Base-by-base conservation (phyloP, 2,797 vertebrate genomes). In the Typhlichthys eigenmanni region DNA sequence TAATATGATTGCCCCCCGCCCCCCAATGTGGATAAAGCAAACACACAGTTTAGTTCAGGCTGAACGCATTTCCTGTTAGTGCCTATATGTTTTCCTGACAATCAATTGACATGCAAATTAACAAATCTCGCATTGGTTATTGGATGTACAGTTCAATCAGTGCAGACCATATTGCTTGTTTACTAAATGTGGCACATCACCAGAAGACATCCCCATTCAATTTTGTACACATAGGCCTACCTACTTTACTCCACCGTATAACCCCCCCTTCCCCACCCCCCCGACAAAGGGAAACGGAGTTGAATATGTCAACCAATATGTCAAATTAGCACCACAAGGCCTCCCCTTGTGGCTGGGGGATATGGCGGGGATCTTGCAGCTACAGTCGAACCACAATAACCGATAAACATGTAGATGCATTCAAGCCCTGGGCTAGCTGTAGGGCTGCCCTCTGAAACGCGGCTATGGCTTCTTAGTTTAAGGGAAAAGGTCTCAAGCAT, bases 31-130 rank as follows among this genome's bases (percentile, higher is more conserved):
- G 93, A 93, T 94, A 95, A 93, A 95, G 93, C 95, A 94, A 94
- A 96, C 97, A 96, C 93, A 95, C 85, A 91, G 91, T 95, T 91
- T 96, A 94, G 92, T 95, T 95, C 92, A 90, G 93, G 93, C 92
- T 94, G 94, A 95, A 93, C 91, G 92, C 92, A 92, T 92, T 93
- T 87, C 89, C 91, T 93, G 93, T 89, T 93, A 93, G 90, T 82
- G 85, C 80, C 75, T 88, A 92, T 24, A 24, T 84, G 90, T 92
- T 92, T 93, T 94, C 92, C 92, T 90, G 53, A 71, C 93, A 85
- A 69, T 64, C 56, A 69, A 69, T 64, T 60, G 52, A 74, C 77
- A 77, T 89, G 87, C 85, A 85, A 89, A 93, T 93, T 90, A 92
- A 90, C 79, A 78, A 65, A 74, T 80, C 46, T 76, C 79, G 88